Evolutionary conservation across 2,113 vertebrate species (phyloP).

Genomic region (Hoplias malabaricus): DNA sequence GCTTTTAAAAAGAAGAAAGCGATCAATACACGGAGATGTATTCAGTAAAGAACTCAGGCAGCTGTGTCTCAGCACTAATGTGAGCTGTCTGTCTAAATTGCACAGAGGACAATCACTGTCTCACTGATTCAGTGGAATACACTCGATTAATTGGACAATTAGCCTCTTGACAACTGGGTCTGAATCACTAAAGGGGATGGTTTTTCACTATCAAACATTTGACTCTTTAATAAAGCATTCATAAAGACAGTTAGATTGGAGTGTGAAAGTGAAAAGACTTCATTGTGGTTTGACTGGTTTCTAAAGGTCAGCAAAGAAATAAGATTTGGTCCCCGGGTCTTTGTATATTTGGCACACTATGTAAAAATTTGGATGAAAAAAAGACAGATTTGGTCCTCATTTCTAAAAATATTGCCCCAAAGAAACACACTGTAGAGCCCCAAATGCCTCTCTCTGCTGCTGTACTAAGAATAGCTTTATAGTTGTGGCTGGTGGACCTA

Average conservation of each 20-base stretch:
- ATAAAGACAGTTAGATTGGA: background rate
- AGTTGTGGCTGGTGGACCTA: background rate
- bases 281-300: background rate
- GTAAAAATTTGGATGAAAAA: background rate
- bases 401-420: background rate
- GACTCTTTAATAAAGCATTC: slow-evolving; percentile 14
- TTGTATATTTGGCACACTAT: background rate
- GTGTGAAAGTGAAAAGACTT: background rate
- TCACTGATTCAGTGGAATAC: slow-evolving; percentile 16
- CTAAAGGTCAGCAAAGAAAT: background rate
- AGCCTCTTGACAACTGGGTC: slow-evolving; percentile 29
- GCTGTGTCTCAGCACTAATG: slow-evolving; percentile 23
- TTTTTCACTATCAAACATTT: background rate
- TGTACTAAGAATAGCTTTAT: background rate
- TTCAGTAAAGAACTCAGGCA: slow-evolving; percentile 27
- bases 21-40: slow-evolving; percentile 42
- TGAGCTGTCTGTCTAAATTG: slow-evolving; percentile 31
- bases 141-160: slow-evolving; percentile 45
- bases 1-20: slow-evolving; percentile 34
- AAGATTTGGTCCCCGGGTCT: background rate
- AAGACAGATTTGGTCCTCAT: background rate
- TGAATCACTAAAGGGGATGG: background rate
- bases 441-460: background rate
- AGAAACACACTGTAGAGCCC: background rate
- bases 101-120: slow-evolving; percentile 19